Base-by-base conservation (phyloP, 2,888 invertebrate species). In the Odontothrips loti region DNA sequence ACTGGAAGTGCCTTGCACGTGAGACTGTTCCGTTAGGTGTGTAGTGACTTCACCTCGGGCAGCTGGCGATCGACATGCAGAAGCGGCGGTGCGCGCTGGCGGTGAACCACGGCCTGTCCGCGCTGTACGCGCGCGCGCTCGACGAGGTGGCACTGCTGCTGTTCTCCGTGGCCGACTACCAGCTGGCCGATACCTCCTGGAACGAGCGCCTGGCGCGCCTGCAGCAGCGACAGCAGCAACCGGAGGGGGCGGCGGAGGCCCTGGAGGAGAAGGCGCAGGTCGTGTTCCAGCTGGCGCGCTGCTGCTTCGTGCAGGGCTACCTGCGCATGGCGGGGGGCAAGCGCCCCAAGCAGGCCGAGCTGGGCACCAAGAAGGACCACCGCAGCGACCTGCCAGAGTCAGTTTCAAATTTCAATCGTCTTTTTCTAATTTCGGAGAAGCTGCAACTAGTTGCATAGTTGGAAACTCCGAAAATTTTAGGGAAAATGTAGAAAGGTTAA, bases 231-330 rank as follows among this genome's bases (percentile, higher is more conserved):
- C 68, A 68, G 23, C 20, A 2, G 8, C 68, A n/a, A 4, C 68
- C 48, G 51, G 51, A 15, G 58, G 58, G 0, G 58, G 58, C 15
- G 68, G 27, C 68, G 27, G 27, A 9, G 27, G 27, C 9, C 23
- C 68, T 23, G 1, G 68, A 75, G 68, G 23, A 75, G 68, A 9
- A 12, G 23, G 68, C 27, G 68, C 68, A 75, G 68, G 68, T 75
- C 23, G 23, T 75, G 68, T 75, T 75, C 68, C 68, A 75, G 68
- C 68, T 75, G 68, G 68, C 68, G 11, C 68, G 68, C 68, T 75
- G 68, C 68, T 75, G 68, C 68, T 75, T 75, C 68, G 68, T 75
- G 68, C 68, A 75, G 68, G 68, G 68, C 68, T 27, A 11, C 68
- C 68, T 75, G 27, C 68, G 68, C 68, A 75, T 75, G 68, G 68